phyloP scores from a whole-genome alignment of 2,113 vertebrate species.

The Mystacornis crossleyi region DNA sequence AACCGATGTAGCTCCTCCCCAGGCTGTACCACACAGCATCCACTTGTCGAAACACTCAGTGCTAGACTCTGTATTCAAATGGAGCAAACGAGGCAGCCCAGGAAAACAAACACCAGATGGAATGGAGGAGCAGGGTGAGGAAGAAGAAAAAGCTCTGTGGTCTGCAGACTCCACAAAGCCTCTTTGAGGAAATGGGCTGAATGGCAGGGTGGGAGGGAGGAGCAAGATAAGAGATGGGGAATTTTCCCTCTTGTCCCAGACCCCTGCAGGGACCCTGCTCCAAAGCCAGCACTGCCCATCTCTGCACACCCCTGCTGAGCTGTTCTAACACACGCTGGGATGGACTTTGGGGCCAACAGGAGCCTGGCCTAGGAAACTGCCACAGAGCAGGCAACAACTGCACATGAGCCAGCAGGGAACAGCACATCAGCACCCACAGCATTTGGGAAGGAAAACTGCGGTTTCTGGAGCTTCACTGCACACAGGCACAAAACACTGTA shows the following conservation, averaged over 20 bases:
- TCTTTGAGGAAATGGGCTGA: background rate
- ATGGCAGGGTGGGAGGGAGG: background rate
- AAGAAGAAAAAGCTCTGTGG: background rate
- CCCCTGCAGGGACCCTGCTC: background rate
- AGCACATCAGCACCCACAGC: background rate
- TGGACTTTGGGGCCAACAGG: background rate
- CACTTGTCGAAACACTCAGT: background rate
- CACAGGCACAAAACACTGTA: background rate
- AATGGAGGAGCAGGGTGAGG: background rate
- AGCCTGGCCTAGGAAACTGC: background rate
- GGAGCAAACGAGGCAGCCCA: background rate
- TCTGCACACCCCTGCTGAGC: background rate
- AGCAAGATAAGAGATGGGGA: background rate
- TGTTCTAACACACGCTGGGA: background rate
- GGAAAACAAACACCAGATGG: background rate
- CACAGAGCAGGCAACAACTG: background rate
- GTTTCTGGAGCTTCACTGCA: background rate
- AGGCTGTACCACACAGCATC: background rate
- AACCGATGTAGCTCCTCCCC: rapidly evolving
- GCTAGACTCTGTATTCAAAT: background rate
- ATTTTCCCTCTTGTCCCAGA: background rate
- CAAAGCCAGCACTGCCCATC: background rate
- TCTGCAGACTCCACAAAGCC: background rate
- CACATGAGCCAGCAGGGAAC: background rate
- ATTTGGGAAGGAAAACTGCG: background rate